phyloP scores from a whole-genome alignment of 2,797 vertebrate genomes.

The Sebastes cheni region DNA sequence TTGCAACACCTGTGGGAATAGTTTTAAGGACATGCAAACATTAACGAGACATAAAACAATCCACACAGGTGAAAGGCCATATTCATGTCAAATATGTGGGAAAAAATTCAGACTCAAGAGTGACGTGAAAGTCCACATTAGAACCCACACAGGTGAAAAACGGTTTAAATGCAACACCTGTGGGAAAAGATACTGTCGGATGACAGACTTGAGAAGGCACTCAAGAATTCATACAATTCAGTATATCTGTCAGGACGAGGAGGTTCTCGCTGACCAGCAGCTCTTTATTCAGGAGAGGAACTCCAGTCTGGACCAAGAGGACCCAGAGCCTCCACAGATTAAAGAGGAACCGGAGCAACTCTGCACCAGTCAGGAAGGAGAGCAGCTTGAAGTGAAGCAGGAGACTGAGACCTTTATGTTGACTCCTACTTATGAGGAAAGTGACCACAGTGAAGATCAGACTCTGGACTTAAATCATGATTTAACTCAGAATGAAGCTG shows the following conservation, averaged over 20 bases:
- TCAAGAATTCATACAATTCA: background rate
- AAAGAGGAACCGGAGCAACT: too few relatives aligned
- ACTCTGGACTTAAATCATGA: background rate
- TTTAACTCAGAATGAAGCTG: background rate
- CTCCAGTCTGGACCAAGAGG: too few relatives aligned
- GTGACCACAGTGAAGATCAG: background rate
- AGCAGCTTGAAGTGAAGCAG: too few relatives aligned
- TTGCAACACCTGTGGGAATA: background rate
- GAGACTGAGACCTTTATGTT: too few relatives aligned
- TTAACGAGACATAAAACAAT: background rate
- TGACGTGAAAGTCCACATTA: background rate
- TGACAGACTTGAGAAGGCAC: background rate
- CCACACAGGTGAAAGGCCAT: conserved; percentile 6
- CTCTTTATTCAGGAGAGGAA: too few relatives aligned
- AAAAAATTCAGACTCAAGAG: background rate
- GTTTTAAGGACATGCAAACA: background rate
- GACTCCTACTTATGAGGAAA: too few relatives aligned
- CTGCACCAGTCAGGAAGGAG: too few relatives aligned
- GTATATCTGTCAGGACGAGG: too few relatives aligned
- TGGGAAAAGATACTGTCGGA: background rate
- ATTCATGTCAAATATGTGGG: conserved; percentile 2
- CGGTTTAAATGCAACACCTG: background rate
- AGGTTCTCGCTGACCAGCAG: too few relatives aligned
- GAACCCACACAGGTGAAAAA: background rate
- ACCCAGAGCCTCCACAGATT: too few relatives aligned